phyloP scores from a whole-genome alignment of 2,797 vertebrate species.

The Chiroxiphia lanceolata region DNA sequence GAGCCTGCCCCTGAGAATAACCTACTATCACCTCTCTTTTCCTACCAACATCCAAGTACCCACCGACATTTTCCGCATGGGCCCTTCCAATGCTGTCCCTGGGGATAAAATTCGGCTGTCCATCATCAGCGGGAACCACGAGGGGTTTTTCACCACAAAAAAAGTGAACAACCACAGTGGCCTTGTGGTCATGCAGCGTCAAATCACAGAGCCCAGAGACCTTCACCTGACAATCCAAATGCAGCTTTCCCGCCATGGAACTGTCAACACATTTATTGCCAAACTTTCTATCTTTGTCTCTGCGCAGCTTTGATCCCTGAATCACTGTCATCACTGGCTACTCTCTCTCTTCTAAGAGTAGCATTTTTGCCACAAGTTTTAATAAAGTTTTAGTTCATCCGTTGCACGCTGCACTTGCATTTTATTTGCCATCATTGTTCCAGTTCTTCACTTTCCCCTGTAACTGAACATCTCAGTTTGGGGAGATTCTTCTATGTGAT shows the following conservation, averaged over 20 bases:
- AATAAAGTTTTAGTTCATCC: conserved; percentile 71
- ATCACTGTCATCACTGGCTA: background rate
- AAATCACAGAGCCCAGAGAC: conserved; percentile 85
- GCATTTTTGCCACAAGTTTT: background rate
- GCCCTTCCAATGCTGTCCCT: conserved; percentile 85
- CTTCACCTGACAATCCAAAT: conserved; percentile 91
- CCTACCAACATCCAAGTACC: conserved; percentile 93
- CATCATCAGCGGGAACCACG: conserved; percentile 90
- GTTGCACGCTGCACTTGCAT: conserved; percentile 61
- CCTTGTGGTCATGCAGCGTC: conserved; percentile 86
- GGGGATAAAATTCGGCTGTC: conserved; percentile 91
- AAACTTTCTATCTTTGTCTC: conserved; percentile 93
- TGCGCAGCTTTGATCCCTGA: conserved; percentile 80
- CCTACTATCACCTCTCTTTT: conserved; percentile 97
- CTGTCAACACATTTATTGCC: conserved; percentile 86
- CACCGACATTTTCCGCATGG: conserved; percentile 97
- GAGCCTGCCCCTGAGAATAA: conserved; percentile 96
- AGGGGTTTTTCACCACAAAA: conserved; percentile 86
- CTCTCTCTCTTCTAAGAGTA: conserved; percentile 2
- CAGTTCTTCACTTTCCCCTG: background rate
- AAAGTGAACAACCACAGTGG: conserved; percentile 83
- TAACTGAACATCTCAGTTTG: background rate
- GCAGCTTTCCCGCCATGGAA: conserved; percentile 85
- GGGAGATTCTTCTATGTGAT: background rate
- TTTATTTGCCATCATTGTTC: conserved; percentile 44